A percentile compares a stretch with the other conserved stretches of the same genome.
Conservation (phyloP, 2,797 vertebrate genomes). For the Lithobates pipiens region DNA sequence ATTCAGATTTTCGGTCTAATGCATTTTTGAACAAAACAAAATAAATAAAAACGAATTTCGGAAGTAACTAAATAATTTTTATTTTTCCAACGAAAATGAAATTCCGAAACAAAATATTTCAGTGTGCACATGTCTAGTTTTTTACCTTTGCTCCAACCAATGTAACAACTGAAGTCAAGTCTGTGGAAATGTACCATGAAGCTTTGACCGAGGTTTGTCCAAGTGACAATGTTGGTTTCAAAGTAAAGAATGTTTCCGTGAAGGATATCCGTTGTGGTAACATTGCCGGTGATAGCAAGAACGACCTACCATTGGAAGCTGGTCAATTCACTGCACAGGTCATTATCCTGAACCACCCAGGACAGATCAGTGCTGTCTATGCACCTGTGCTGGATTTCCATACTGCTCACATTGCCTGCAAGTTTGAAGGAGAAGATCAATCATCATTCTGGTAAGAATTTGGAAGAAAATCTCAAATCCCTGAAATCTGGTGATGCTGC, state of each 20-base stretch:
- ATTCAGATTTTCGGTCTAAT: no score
- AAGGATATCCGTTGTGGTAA: conserved; percentile 93
- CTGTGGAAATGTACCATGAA: conserved; percentile 95
- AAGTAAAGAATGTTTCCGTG: conserved; percentile 92
- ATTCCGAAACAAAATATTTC: no score
- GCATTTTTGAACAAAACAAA: no score
- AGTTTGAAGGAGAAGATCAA: conserved; percentile 94
- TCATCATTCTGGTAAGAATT: conserved; percentile 91
- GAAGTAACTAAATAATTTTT: no score
- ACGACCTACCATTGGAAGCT: conserved; percentile 89
- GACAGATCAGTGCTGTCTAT: conserved; percentile 92
- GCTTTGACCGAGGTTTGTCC: conserved; percentile 88
- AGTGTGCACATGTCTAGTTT: no score
- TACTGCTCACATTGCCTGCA: conserved; percentile 92
- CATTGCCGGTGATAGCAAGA: conserved; percentile 93
- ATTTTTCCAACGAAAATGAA: no score
- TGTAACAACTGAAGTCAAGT: conserved; percentile 94
- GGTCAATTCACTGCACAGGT: conserved; percentile 92
- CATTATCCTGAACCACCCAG: conserved; percentile 94
- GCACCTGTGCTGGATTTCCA: conserved; percentile 94
- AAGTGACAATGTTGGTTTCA: conserved; percentile 93
- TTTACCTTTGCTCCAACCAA: conserved; percentile 93
- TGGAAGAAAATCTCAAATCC: conserved; percentile 91
- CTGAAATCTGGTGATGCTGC: conserved; percentile 93
- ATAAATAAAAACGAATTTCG: no score